phyloP scores from a whole-genome alignment of 2,888 invertebrate species.

The Strigamia crassipes region DNA sequence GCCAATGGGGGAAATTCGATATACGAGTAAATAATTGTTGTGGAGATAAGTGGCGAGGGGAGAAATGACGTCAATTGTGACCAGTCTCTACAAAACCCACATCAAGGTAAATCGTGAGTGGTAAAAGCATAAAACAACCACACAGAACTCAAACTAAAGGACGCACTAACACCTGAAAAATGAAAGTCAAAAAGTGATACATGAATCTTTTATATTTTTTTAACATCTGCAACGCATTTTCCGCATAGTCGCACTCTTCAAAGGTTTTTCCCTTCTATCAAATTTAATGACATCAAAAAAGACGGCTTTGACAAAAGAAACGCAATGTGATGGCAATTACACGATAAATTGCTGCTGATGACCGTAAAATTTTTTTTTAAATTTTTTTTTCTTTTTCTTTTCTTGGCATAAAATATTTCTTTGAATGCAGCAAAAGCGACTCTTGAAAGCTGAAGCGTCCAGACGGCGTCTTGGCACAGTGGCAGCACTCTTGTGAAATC shows the following conservation, averaged over 20 bases:
- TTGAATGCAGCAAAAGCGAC: neutral
- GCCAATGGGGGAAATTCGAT: slow-evolving; percentile 28
- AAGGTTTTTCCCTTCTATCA: neutral
- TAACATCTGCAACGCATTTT: neutral
- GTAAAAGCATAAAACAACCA: neutral
- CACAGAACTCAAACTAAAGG: neutral
- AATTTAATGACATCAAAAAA: neutral
- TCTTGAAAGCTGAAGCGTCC: slow-evolving; percentile 32
- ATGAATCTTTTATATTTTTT: neutral
- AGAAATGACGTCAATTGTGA: slow-evolving; percentile 5
- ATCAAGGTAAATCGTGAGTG: neutral
- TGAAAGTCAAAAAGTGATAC: neutral
- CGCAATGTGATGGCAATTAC: slow-evolving; percentile 14
- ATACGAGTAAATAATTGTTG: slow-evolving; percentile 20
- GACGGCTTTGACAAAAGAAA: neutral
- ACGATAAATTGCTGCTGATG: slow-evolving; percentile 12
- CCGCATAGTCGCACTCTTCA: slow-evolving; percentile 5
- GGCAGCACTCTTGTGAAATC: slow-evolving; percentile 25
- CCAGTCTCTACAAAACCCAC: neutral
- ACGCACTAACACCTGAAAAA: neutral
- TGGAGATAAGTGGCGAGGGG: neutral
- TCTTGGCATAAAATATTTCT: neutral
- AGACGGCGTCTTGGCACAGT: slow-evolving; percentile 18
- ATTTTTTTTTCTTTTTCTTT: neutral
- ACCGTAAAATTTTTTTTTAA: neutral